Conservation (phyloP, 2,113 vertebrate genomes). For the Dicaeum eximium region DNA sequence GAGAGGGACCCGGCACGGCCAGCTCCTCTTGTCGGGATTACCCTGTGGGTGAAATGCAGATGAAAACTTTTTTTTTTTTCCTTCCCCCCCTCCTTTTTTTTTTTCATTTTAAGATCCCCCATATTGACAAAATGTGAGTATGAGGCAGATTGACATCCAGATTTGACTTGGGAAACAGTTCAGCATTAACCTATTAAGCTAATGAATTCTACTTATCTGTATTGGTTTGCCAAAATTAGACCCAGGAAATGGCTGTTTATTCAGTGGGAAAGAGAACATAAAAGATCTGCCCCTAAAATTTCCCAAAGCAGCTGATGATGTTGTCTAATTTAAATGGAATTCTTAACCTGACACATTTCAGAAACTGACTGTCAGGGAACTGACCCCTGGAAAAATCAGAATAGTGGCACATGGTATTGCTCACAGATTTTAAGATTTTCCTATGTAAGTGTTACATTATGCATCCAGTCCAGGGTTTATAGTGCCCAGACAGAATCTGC, state of each 20-base stretch:
- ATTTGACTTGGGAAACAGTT: background rate
- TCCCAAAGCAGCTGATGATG: background rate
- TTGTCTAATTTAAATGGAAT: background rate
- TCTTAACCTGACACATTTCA: background rate
- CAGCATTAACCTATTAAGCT: background rate
- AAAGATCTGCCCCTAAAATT: background rate
- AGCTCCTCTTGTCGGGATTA: background rate
- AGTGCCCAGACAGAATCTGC: background rate
- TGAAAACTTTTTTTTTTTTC: background rate
- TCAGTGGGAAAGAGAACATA: background rate
- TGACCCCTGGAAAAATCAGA: background rate
- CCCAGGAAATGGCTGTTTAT: background rate
- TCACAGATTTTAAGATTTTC: background rate
- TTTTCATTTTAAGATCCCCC: background rate
- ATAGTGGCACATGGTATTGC: background rate
- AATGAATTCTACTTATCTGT: background rate
- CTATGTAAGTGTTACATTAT: background rate
- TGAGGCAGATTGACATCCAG: background rate
- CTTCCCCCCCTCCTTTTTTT: too few relatives aligned
- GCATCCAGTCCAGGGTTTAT: background rate
- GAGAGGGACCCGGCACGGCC: background rate
- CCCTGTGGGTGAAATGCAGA: background rate
- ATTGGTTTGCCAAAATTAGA: background rate
- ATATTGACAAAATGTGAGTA: background rate
- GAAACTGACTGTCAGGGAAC: background rate